Evolutionary conservation across 2,888 invertebrate genomes (phyloP), one percentile per base, ranked within the genome.

Genomic region (Gymnosoma rotundatum): DNA sequence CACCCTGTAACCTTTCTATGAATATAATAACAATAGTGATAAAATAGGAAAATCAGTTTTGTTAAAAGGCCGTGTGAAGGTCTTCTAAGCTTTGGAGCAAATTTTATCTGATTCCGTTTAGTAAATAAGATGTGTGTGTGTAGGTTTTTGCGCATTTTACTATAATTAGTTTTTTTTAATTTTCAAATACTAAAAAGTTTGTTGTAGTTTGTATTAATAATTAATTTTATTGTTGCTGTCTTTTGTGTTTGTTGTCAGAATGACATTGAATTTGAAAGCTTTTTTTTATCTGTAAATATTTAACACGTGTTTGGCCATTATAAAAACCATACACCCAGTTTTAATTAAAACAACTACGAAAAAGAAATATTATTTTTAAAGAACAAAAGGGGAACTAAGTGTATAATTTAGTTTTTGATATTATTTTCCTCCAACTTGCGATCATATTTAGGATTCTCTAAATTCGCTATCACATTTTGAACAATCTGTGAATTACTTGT

Each of bases 1-100:
- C 74, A 63, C 74, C 63, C 74, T 74, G 52, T 74, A 48, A 74
- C 74, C 74, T 74, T 32, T 74, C 42, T 2, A 20, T 61, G 21
- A n/a, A 38, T 3, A 32, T 20, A 64, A 45, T 63, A 54, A 42
- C 20, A 63, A 25, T 2, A 48, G 50, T 21, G 32, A 58, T 18
- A 32, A 16, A 36, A 58, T 45, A 58, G 56, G 48, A 20, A 63
- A 45, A 61, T 38, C 21, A 21, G 2, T 45, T 60, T 69, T 20
- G 6, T 36, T 48, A 20, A 54, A 48, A 72, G 32, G 32, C 69
- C 5, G 5, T 4, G 25, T 56, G 21, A 56, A 69, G 69, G 69
- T 42, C 54, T 67, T 54, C 21, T n/a, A 42, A 9, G 20, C 20
- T 16, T 67, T 67, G 36, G 36, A 21, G 8, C 12, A 36, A 67